A percentile compares a stretch with the other conserved stretches of the same genome.
Conservation (phyloP, 2,113 vertebrate species). For the Dunckerocampus dactyliophorus region DNA sequence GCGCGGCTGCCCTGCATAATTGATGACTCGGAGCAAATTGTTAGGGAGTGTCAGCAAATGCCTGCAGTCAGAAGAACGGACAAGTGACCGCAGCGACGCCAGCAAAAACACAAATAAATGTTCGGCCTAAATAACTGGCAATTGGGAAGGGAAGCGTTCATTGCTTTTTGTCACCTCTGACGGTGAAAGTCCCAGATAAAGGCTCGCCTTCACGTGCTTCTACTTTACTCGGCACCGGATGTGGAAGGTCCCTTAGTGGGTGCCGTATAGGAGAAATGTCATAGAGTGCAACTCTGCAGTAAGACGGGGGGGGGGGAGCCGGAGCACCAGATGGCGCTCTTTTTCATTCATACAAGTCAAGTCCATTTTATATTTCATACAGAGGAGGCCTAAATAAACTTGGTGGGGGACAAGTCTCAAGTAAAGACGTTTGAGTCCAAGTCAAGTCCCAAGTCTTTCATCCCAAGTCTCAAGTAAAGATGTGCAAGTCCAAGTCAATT, state of each 20-base stretch:
- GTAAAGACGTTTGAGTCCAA: too few species aligned
- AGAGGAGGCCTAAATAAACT: neutral
- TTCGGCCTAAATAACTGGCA: neutral
- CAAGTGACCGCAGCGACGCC: slow-evolving; percentile 66
- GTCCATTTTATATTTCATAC: neutral
- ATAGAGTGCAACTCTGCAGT: neutral
- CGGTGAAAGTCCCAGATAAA: neutral
- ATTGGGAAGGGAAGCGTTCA: neutral
- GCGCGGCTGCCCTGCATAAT: slow-evolving; percentile 83
- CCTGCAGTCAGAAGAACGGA: slow-evolving; percentile 58
- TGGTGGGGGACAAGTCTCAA: too few species aligned
- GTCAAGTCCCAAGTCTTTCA: too few species aligned
- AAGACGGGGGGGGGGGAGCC: neutral
- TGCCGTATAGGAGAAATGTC: neutral
- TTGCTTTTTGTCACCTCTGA: neutral
- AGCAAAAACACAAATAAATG: slow-evolving; percentile 16
- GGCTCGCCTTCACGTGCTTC: neutral
- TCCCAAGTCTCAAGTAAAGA: too few species aligned
- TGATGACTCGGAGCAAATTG: slow-evolving; percentile 84
- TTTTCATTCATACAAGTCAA: neutral
- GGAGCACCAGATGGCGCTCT: neutral
- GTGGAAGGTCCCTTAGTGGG: neutral
- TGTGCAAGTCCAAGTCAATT: too few species aligned
- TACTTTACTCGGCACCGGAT: neutral
- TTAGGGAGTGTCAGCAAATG: slow-evolving; percentile 79